Percentiles rank a stretch among this genome's conserved stretches.
Conservation (phyloP, 2,888 invertebrate species). For the Allophyes oxyacanthae region DNA sequence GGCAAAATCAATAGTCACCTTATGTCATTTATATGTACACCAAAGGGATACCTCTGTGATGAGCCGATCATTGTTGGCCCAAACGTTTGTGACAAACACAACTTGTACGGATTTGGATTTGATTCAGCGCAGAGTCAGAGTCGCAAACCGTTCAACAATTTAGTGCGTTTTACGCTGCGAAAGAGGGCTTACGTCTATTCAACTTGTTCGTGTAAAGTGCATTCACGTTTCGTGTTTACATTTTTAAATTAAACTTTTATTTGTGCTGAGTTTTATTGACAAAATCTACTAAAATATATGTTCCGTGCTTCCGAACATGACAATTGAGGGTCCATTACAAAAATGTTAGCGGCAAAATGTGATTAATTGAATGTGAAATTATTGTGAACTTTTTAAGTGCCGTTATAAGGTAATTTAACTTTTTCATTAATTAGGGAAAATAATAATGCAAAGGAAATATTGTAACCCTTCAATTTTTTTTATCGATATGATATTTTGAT, state of each 20-base stretch:
- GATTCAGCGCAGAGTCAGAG: conserved; percentile 26
- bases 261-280: conserved; percentile 11
- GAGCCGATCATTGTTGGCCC: conserved; percentile 37
- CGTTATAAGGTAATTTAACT: conserved; percentile 27
- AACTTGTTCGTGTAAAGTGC: conserved; percentile 42
- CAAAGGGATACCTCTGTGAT: conserved; percentile 14
- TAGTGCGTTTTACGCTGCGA: conserved; percentile 60
- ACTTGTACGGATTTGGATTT: conserved; percentile 40
- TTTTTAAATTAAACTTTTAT: conserved; percentile 35
- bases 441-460: too few relatives aligned
- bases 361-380: conserved; percentile 24
- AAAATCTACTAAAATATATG: conserved; percentile 5
- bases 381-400: conserved; percentile 4
- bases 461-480: too few relatives aligned
- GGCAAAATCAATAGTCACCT: conserved; percentile 10
- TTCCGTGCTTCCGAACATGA: conserved; percentile 23
- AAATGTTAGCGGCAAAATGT: conserved; percentile 44
- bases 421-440: neutral
- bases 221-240: conserved; percentile 47
- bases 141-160: conserved; percentile 35
- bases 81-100: conserved; percentile 41
- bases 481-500: too few relatives aligned
- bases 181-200: conserved; percentile 53
- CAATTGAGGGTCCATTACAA: neutral
- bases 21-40: neutral